Evolutionary conservation across 2,113 vertebrate genomes (phyloP).

Genomic region (Albula glossodonta): DNA sequence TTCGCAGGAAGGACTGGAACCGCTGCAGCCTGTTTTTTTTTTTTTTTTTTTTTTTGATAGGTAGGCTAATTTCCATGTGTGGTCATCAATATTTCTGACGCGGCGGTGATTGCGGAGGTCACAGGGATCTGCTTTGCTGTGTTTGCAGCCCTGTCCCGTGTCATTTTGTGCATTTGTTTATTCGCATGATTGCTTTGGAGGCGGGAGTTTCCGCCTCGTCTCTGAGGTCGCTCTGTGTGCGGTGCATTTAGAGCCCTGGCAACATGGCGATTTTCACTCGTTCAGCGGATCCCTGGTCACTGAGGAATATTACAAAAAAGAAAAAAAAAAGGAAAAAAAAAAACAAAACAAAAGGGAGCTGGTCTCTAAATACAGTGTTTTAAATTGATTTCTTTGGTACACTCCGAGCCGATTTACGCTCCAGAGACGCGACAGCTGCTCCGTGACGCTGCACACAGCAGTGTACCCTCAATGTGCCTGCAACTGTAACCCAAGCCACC

Average conservation of each 20-base stretch:
- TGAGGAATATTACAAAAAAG: background rate
- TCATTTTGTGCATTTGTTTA: constrained; percentile 55
- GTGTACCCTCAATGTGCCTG: too few species aligned
- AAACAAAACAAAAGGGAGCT: background rate
- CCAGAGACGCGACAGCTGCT: background rate
- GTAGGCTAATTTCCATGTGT: constrained; percentile 58
- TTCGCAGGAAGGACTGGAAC: background rate
- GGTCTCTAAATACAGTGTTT: background rate
- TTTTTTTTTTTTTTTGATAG: constrained; percentile 43
- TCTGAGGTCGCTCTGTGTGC: background rate
- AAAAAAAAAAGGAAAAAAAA: background rate
- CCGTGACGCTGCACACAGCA: too few species aligned
- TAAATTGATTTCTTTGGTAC: background rate
- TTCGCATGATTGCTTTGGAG: constrained; percentile 36
- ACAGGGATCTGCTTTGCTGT: constrained; percentile 62
- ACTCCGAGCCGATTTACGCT: background rate
- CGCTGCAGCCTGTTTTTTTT: constrained; percentile 40
- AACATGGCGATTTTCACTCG: background rate
- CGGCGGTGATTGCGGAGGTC: constrained; percentile 41
- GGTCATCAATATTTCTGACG: constrained; percentile 70
- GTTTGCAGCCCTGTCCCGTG: constrained; percentile 49
- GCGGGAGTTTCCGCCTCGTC: constrained; percentile 33
- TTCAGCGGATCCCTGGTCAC: background rate
- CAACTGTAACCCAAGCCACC: too few species aligned
- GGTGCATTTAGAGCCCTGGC: background rate